These are phyloP conservation scores for Sceloporus tristichus DNA, from an alignment of 2,113 vertebrate species.

Conservation along the genomic window DNA sequence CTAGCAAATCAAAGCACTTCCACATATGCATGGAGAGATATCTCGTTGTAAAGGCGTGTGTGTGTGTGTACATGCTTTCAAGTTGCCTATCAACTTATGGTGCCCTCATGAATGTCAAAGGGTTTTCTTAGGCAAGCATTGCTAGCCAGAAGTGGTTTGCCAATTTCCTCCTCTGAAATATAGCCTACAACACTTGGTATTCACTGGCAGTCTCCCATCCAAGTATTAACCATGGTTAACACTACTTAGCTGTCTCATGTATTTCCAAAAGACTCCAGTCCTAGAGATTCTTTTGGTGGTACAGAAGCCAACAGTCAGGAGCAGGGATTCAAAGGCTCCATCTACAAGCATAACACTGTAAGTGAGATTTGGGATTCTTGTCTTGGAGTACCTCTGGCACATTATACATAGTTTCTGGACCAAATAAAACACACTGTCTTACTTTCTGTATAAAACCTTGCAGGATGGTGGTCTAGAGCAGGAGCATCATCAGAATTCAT, in stretches of 20 bases:
- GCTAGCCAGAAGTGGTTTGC: too few species aligned
- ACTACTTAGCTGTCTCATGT: background rate
- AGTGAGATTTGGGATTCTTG: background rate
- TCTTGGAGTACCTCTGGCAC: too few species aligned
- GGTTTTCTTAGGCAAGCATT: too few species aligned
- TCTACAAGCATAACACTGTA: background rate
- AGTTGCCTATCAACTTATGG: background rate
- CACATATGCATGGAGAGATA: too few species aligned
- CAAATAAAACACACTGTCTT: background rate
- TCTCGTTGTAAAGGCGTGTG: background rate
- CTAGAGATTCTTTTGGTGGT: background rate
- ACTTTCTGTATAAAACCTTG: background rate
- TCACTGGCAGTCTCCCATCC: too few species aligned
- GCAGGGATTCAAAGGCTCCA: background rate
- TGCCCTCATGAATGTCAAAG: too few species aligned
- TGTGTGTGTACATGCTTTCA: background rate
- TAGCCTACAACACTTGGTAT: too few species aligned
- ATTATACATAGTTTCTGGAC: background rate
- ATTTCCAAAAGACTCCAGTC: background rate
- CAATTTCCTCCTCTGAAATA: too few species aligned
- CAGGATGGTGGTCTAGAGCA: too few species aligned
- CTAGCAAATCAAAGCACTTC: background rate
- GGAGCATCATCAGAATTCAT: constrained; percentile 13
- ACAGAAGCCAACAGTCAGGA: too few species aligned
- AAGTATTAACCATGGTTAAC: too few species aligned